These are phyloP conservation scores for Physocephala rufipes DNA, from an alignment of 2,888 invertebrate genomes.

Conservation along the genomic window DNA sequence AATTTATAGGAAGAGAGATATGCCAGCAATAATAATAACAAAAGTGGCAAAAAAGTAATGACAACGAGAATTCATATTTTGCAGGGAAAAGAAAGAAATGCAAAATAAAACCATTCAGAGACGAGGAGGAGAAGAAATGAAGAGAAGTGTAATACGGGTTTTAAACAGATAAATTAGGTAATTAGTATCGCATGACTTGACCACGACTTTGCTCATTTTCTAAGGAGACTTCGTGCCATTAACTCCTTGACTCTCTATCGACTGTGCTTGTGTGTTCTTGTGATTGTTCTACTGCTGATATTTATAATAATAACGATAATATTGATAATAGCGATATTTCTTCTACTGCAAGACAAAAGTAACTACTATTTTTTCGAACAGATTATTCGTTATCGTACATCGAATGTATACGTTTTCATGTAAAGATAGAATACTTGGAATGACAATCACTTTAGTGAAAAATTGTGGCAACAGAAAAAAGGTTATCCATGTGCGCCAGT, in stretches of 20 bases:
- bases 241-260: background rate
- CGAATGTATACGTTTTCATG: no score
- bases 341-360: no score
- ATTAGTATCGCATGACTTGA: constrained; percentile 32
- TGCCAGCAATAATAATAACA: background rate
- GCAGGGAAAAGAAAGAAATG: background rate
- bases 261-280: background rate
- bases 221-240: background rate
- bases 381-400: no score
- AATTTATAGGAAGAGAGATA: background rate
- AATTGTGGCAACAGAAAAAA: constrained; percentile 26
- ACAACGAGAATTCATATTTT: background rate
- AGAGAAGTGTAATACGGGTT: background rate
- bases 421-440: constrained; percentile 21
- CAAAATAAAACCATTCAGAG: background rate
- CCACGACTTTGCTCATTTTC: background rate
- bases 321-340: background rate
- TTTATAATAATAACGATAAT: background rate
- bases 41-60: background rate
- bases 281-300: constrained; percentile 3
- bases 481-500: constrained; percentile 33
- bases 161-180: constrained; percentile 20
- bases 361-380: no score
- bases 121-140: background rate
- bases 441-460: constrained; percentile 27